Evolutionary conservation across 2,888 invertebrate species (phyloP).

Genomic region (Cantharis nigra): DNA sequence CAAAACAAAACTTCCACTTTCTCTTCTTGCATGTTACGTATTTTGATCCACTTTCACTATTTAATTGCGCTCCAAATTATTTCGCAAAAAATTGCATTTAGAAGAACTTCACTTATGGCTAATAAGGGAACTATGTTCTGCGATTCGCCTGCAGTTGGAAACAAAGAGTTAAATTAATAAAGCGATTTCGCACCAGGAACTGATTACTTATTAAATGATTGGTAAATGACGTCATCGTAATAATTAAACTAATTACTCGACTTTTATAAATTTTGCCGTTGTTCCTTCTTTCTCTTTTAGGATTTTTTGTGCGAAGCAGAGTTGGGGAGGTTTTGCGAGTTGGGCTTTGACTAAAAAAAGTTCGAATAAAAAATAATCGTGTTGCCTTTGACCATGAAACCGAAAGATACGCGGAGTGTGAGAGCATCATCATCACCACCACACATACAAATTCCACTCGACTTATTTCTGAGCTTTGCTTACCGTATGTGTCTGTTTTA

Average conservation of each 20-base stretch:
- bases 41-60: not conserved
- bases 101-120: not conserved
- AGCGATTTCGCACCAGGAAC: not conserved
- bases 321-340: not conserved
- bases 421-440: not conserved
- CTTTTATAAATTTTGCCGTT: not conserved
- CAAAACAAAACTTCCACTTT: not conserved
- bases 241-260: conserved; percentile 4
- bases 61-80: not conserved
- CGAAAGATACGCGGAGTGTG: not conserved
- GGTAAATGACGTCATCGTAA: conserved; percentile 9
- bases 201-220: conserved; percentile 17
- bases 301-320: not conserved
- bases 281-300: not conserved
- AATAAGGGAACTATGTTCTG: not conserved
- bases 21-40: not conserved
- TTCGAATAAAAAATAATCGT: not conserved
- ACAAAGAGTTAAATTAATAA: not conserved
- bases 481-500: conserved; percentile 10
- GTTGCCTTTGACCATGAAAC: not conserved
- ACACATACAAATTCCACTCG: not conserved
- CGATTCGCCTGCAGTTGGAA: not conserved
- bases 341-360: not conserved
- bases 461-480: not conserved
- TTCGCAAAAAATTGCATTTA: not conserved